A percentile compares a stretch with the other conserved stretches of the same genome.
Conservation (phyloP, 64 coral and sea anemone genomes). For the Hydrozoanthus tunicans region DNA sequence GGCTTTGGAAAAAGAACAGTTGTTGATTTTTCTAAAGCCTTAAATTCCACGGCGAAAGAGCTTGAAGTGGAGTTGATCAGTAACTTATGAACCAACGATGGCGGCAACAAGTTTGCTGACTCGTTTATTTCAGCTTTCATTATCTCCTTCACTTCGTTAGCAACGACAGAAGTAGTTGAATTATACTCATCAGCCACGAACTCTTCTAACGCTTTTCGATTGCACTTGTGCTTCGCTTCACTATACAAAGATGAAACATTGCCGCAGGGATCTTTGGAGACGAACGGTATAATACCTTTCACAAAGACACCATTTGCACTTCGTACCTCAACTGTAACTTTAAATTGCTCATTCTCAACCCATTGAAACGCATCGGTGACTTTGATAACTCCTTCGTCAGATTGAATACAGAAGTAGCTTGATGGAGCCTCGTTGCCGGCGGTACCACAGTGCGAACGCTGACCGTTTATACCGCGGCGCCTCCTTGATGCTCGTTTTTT, state of each 20-base stretch:
- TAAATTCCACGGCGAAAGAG: background rate
- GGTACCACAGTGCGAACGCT: background rate
- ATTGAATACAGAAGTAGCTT: constrained; percentile 15
- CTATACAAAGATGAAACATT: constrained; percentile 23
- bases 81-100: background rate
- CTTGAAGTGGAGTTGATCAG: background rate
- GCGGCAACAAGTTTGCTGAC: background rate
- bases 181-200: background rate
- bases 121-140: constrained; percentile 33
- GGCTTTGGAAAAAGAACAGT: constrained; percentile 12
- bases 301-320: background rate
- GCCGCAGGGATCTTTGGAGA: constrained; percentile 37
- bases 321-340: background rate
- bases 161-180: background rate
- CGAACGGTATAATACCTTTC: background rate
- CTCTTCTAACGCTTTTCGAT: background rate
- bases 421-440: background rate
- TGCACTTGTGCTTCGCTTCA: background rate
- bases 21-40: background rate
- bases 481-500: background rate
- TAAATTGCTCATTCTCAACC: constrained; percentile 15
- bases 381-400: constrained; percentile 12
- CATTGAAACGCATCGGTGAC: constrained; percentile 14
- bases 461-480: background rate
- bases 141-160: background rate